Evolutionary conservation across 2,113 vertebrate species (phyloP), one percentile per base, ranked within the genome.

Genomic region (Candoia aspera): DNA sequence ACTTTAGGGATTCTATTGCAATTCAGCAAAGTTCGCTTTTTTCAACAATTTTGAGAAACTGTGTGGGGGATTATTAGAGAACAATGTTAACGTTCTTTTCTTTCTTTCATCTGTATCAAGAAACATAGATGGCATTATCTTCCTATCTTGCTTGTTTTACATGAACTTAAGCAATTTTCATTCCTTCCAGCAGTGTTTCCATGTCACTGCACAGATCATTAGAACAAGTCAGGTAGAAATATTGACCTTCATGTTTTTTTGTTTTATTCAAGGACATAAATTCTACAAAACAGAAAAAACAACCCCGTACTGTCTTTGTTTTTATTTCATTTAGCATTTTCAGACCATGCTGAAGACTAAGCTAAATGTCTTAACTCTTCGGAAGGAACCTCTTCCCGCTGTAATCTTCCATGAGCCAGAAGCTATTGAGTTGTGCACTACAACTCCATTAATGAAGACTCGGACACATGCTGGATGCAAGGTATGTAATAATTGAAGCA

Each of bases 271-370:
- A 88, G 58, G 49, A 95, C 93, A 94, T 91, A 92, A 49, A 5
- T 84, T 62, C 58, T 84, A 58, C 12, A 89, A 84, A 88, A 79
- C 11, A 10, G 6, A 11, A 59, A 83, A 58, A 79, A 59, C 8
- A 60, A 37, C 60, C 33, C 88, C 33, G 11, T 37, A 21, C 26
- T 54, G 6, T 59, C 53, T 24, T 94, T 96, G 64, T 29, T n/a
- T 84, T 84, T 95, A 93, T 93, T 58, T 95, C 90, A 97, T 96
- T 93, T 96, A 99, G 99, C 99, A 99, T 97, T 99, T 99, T 97
- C 99, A 99, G 98, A 99, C 98, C 96, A 99, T 99, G 99, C 96
- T 99, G 98, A 99, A 99, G 97, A 99, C 98, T 33, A 99, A 99
- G 97, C 89, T 99, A 95, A 99, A 99, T 97, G 99, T 99, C 97